These are phyloP conservation scores for Trididemnum miniatum DNA, from an alignment of 23 tunicate species.

Conservation along the genomic window DNA sequence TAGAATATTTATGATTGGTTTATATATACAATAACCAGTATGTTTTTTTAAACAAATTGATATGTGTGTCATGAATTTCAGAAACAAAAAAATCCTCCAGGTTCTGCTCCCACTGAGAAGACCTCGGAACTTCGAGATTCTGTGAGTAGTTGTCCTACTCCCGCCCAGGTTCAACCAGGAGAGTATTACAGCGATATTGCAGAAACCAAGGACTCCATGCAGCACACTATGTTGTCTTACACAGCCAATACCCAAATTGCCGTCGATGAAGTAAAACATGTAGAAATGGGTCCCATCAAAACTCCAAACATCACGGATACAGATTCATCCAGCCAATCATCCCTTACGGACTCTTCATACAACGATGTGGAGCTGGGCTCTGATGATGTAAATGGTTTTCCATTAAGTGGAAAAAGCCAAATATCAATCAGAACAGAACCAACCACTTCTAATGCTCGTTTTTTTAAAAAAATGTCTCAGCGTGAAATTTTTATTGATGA, in stretches of 20 bases:
- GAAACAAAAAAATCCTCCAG: neutral
- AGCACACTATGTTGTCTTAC: slow-evolving; percentile 4
- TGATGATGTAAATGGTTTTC: neutral
- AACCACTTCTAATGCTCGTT: neutral
- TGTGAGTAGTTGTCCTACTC: slow-evolving; percentile 1
- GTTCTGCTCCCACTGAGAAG: neutral
- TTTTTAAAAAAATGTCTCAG: slow-evolving; percentile 59
- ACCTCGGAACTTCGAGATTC: neutral
- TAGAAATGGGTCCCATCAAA: neutral
- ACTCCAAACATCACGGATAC: neutral
- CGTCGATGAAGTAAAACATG: slow-evolving; percentile 68
- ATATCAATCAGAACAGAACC: neutral
- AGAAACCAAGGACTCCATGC: slow-evolving; percentile 8
- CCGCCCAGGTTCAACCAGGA: neutral
- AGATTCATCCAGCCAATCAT: slow-evolving; percentile 8
- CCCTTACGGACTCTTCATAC: slow-evolving; percentile 31
- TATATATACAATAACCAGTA: too few species aligned
- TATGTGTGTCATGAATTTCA: too few species aligned
- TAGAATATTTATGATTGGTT: too few species aligned
- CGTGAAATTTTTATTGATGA: slow-evolving; percentile 76
- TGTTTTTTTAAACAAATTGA: too few species aligned
- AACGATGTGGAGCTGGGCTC: slow-evolving; percentile 44
- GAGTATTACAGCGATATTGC: slow-evolving; percentile 34
- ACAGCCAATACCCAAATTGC: slow-evolving; percentile 64
- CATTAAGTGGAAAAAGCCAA: neutral